Evolutionary conservation across 2,113 vertebrate genomes (phyloP), one percentile per base, ranked within the genome.

Genomic region (Phyllopteryx taeniolatus): DNA sequence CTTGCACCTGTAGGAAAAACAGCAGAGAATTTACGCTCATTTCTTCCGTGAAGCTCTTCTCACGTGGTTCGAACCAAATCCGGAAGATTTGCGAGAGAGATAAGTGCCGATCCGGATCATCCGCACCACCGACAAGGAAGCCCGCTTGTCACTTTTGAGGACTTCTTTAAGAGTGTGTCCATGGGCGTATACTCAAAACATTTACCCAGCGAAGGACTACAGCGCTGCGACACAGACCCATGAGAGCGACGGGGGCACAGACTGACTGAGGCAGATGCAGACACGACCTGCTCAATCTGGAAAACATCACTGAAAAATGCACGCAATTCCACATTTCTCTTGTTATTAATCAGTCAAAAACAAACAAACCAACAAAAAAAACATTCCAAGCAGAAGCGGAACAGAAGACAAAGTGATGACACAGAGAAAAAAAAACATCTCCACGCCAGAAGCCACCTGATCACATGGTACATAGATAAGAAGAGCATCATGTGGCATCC

Each of bases 121-220:
- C 63, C 62, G 2, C 62, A 9, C 17, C 8, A 73, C 71, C 20
- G 63, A 75, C 60, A 60, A 46, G 56, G 27, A 61, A 2, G 61
- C 61, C 27, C 66, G 54, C 76, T 57, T 60, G 78, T 78, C 67
- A 75, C 49, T 74, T 44, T 14, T 44, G 19, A n/a, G 43, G 13
- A n/a, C 70, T 83, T 88, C 39, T 73, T 84, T 86, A 86, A 62
- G 71, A 68, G 77, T 42, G 86, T 93, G 91, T 91, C 75, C 91
- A 93, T 93, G 93, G 93, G 96, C 96, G 90, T 97, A 98, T 99
- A 99, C 98, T 97, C 97, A 97, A 98, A 98, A 93, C 85, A 95
- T 96, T 96, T 98, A 97, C 94, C 94, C 89, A 68, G 53, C 83
- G 71, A 79, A 72, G 78, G 79, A 84, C 86, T 87, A 86, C 70